Conservation (phyloP, 2,888 invertebrate genomes). For the Ptilodon capucinus region DNA sequence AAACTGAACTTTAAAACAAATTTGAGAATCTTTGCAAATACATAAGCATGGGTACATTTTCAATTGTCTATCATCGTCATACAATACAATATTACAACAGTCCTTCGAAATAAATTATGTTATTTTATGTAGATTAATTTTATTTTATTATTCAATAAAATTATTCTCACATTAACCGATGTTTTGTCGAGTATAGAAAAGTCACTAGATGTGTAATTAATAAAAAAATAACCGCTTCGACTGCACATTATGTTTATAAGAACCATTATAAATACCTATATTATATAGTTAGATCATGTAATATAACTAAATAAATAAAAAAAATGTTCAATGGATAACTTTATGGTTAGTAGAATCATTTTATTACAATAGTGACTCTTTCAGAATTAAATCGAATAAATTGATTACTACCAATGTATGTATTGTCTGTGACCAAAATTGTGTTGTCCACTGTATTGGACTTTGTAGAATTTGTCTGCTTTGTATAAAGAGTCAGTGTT, state of each 20-base stretch:
- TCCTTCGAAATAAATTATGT: conserved; percentile 11
- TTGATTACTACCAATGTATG: neutral
- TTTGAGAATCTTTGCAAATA: too few species aligned
- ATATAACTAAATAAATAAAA: neutral
- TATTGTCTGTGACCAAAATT: neutral
- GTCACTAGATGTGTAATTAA: conserved; percentile 54
- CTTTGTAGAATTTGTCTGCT: neutral
- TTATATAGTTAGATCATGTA: conserved; percentile 25
- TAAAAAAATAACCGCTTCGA: conserved; percentile 42
- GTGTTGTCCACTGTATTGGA: neutral
- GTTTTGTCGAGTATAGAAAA: conserved; percentile 46
- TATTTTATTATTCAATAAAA: conserved; percentile 35
- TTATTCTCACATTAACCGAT: conserved; percentile 44
- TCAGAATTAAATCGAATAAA: too few species aligned
- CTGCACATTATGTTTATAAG: conserved; percentile 50
- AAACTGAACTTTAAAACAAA: too few species aligned
- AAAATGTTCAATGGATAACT: neutral
- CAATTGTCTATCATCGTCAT: too few species aligned
- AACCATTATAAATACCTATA: too few species aligned
- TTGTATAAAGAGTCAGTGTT: neutral
- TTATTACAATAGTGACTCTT: too few species aligned
- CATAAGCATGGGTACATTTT: too few species aligned
- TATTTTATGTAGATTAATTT: conserved; percentile 7
- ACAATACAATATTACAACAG: conserved; percentile 16
- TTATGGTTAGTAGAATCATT: too few species aligned